Conservation (phyloP, 1,140 invertebrate genomes). For the Tribolium castaneum region DNA sequence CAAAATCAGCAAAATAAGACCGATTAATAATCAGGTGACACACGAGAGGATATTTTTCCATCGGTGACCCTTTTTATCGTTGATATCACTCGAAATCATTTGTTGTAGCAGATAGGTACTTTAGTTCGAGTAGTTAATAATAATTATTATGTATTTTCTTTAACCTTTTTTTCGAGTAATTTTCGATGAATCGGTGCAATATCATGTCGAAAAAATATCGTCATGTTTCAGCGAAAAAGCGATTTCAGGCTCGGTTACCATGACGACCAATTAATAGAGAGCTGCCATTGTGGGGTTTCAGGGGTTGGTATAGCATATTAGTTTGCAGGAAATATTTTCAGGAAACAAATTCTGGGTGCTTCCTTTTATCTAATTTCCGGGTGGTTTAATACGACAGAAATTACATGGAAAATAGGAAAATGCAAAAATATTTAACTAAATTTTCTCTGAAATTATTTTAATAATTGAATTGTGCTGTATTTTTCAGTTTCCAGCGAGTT, state of each 20-base stretch:
- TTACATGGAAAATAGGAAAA: neutral
- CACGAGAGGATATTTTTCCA: neutral
- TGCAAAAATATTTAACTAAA: conserved; percentile 1
- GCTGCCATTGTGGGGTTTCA: neutral
- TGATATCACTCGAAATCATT: neutral
- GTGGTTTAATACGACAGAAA: too few relatives aligned
- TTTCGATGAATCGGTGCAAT: neutral
- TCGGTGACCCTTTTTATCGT: neutral
- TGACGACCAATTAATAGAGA: conserved; percentile 31
- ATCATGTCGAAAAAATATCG: neutral
- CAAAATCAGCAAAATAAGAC: neutral
- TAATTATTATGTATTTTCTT: neutral
- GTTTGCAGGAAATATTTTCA: conserved; percentile 38
- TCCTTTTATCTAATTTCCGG: neutral
- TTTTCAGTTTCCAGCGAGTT: too few relatives aligned
- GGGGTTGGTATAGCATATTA: neutral
- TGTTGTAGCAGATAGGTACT: neutral
- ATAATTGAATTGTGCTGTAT: too few relatives aligned
- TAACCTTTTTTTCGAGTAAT: neutral
- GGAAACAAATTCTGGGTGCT: neutral
- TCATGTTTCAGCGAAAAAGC: neutral
- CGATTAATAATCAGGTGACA: neutral
- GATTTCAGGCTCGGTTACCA: neutral
- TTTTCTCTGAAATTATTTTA: neutral
- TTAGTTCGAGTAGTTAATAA: neutral